Conservation (phyloP, 2,888 invertebrate genomes). For the Diplazon laetatorius region DNA sequence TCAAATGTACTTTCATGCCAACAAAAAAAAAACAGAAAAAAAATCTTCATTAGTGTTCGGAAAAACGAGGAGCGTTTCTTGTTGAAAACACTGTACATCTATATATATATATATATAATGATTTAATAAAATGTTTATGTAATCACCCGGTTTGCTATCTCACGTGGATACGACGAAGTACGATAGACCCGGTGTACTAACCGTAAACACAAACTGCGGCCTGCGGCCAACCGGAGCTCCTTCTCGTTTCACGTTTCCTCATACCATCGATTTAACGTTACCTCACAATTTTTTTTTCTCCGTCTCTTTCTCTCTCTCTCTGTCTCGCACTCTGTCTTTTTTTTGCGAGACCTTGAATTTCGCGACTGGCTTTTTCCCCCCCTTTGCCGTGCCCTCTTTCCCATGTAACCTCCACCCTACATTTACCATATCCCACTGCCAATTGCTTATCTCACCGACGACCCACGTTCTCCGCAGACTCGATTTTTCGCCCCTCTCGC, state of each 20-base stretch:
- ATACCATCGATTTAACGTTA: slow-evolving; percentile 54
- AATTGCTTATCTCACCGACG: slow-evolving; percentile 35
- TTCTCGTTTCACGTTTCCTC: slow-evolving; percentile 54
- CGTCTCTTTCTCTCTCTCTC: too few relatives aligned
- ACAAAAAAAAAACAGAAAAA: too few relatives aligned
- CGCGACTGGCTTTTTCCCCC: slow-evolving; percentile 18
- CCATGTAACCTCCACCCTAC: slow-evolving; percentile 48
- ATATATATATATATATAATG: slow-evolving; percentile 48
- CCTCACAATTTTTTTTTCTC: slow-evolving; percentile 26
- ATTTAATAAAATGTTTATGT: slow-evolving; percentile 55
- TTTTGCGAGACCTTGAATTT: slow-evolving; percentile 57
- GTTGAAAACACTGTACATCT: slow-evolving; percentile 11
- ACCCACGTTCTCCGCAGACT: not conserved
- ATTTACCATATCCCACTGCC: slow-evolving; percentile 2
- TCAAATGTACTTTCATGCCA: too few relatives aligned
- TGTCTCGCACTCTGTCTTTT: not conserved
- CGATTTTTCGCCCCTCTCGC: not conserved
- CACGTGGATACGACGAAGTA: slow-evolving; percentile 37
- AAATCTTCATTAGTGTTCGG: too few relatives aligned
- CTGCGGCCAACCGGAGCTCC: not conserved
- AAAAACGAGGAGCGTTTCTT: too few relatives aligned
- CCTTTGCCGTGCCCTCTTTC: slow-evolving; percentile 31
- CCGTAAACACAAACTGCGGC: slow-evolving; percentile 23
- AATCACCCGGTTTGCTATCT: slow-evolving; percentile 35
- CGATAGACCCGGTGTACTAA: slow-evolving; percentile 5